phyloP scores from a whole-genome alignment of 2,113 vertebrate genomes.

The Arizona elegans region DNA sequence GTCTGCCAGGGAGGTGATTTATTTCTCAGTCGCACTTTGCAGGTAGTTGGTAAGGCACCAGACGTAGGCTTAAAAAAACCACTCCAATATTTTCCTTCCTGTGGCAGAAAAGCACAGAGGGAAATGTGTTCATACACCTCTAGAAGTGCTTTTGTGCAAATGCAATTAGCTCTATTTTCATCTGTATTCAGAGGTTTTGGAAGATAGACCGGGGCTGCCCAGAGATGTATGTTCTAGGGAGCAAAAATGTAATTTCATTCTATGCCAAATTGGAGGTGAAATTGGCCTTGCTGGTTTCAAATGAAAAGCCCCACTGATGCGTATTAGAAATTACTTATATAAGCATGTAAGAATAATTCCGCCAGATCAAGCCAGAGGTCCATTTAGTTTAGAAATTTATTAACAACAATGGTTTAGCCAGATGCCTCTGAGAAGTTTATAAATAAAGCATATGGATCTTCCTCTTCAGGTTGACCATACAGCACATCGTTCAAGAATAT shows the following conservation, averaged over 20 bases:
- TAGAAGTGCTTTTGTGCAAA: neutral
- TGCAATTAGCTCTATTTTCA: slow-evolving; percentile 32
- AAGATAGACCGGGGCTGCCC: slow-evolving; percentile 12
- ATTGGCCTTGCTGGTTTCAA: neutral
- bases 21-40: slow-evolving; percentile 35
- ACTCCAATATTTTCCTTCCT: neutral
- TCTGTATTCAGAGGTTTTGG: slow-evolving; percentile 22
- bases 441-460: neutral
- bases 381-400: neutral
- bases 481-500: neutral
- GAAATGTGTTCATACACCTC: neutral
- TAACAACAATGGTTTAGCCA: neutral
- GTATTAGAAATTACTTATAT: neutral
- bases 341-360: neutral
- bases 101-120: slow-evolving; percentile 18
- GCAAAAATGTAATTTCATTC: slow-evolving; percentile 24
- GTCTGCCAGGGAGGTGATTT: slow-evolving; percentile 40
- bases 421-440: neutral
- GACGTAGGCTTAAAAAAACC: slow-evolving; percentile 19
- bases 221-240: slow-evolving; percentile 32
- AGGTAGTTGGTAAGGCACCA: slow-evolving; percentile 30
- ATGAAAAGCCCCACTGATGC: neutral
- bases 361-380: neutral
- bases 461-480: neutral
- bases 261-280: neutral